These are phyloP conservation scores for Myzus persicae DNA, from an alignment of 1,140 invertebrate species.

Conservation along the genomic window DNA sequence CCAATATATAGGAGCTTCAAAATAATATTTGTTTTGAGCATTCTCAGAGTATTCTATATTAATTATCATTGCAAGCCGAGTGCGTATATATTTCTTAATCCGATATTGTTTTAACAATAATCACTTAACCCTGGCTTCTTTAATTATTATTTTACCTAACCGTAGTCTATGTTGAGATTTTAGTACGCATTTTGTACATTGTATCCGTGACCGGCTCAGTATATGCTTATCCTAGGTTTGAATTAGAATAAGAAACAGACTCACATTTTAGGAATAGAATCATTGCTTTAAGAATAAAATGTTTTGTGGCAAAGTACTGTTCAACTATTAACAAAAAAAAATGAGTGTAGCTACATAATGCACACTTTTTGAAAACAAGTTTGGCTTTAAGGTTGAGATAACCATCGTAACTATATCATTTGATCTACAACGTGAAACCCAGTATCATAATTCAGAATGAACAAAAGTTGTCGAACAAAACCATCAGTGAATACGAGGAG, in stretches of 20 bases:
- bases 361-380: neutral
- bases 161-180: too few species aligned
- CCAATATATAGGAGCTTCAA: too few species aligned
- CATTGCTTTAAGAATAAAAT: neutral
- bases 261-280: neutral
- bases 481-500: neutral
- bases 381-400: neutral
- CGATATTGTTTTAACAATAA: too few species aligned
- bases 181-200: too few species aligned
- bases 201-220: too few species aligned
- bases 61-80: too few species aligned
- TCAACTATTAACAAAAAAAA: neutral
- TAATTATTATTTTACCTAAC: too few species aligned
- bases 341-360: neutral
- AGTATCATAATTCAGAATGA: neutral
- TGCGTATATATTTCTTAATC: too few species aligned
- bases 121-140: too few species aligned
- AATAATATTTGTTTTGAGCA: too few species aligned
- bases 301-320: neutral
- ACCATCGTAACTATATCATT: neutral
- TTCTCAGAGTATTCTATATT: too few species aligned
- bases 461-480: slow-evolving; percentile 1
- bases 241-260: neutral
- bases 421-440: neutral
- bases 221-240: too few species aligned